Evolutionary conservation across 1,140 invertebrate species (phyloP).

Genomic region (Frieseomelitta varia): DNA sequence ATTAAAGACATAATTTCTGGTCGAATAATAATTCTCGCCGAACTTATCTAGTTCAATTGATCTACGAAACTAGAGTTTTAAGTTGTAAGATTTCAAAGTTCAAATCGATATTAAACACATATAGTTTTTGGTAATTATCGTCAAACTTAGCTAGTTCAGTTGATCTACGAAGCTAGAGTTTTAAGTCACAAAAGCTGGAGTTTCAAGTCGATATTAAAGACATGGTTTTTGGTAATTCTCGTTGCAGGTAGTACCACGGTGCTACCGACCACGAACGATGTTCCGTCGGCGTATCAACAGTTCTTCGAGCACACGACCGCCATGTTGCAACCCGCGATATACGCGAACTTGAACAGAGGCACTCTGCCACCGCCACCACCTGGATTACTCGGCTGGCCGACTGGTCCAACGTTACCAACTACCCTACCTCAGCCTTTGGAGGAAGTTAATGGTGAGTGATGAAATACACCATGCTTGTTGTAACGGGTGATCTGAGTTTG

Average conservation of each 20-base stretch:
- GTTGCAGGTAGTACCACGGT: constrained; percentile 73
- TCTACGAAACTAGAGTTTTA: too few relatives aligned
- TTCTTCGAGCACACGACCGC: constrained; percentile 78
- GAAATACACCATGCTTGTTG: too few relatives aligned
- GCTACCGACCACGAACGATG: constrained; percentile 71
- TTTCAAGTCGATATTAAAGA: not conserved
- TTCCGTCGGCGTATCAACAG: constrained; percentile 78
- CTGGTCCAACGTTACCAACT: constrained; percentile 66
- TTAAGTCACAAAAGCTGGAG: too few relatives aligned
- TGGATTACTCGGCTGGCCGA: constrained; percentile 76
- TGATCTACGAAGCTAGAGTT: too few relatives aligned
- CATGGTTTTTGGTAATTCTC: constrained; percentile 16
- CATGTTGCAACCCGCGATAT: constrained; percentile 77
- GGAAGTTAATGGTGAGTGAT: constrained; percentile 78
- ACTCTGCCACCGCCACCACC: constrained; percentile 72
- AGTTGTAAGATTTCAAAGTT: too few relatives aligned
- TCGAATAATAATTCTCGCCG: too few relatives aligned
- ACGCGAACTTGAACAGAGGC: constrained; percentile 74
- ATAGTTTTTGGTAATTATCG: constrained; percentile 18
- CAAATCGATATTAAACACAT: not conserved
- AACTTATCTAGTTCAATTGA: too few relatives aligned
- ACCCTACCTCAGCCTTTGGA: constrained; percentile 74
- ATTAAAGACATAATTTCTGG: too few relatives aligned
- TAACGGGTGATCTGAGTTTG: too few relatives aligned
- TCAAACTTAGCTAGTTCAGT: constrained; percentile 9